Evolutionary conservation across 2,888 invertebrate species (phyloP).

Genomic region (Macaria notata): DNA sequence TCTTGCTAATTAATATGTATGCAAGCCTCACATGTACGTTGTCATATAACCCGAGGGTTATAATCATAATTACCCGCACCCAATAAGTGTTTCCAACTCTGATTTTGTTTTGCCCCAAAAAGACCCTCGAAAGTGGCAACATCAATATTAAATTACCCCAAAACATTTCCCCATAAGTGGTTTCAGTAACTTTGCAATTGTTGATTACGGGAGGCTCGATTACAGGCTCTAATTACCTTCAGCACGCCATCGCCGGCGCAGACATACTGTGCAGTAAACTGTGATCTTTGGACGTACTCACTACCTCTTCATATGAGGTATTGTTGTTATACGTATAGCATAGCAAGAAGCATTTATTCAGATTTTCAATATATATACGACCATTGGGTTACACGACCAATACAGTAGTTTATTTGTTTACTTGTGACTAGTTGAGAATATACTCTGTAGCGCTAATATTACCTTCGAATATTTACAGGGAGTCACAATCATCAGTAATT

Average conservation of each 20-base stretch:
- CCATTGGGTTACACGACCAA: too few species aligned
- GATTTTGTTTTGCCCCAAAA: slow-evolving; percentile 3
- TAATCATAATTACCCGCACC: too few species aligned
- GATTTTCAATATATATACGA: too few species aligned
- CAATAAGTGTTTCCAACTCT: neutral
- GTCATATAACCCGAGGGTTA: too few species aligned
- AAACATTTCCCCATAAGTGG: slow-evolving; percentile 53
- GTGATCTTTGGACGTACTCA: slow-evolving; percentile 1
- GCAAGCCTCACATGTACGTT: too few species aligned
- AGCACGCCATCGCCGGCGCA: slow-evolving; percentile 32
- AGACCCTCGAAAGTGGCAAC: slow-evolving; percentile 21
- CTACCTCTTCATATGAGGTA: slow-evolving; percentile 1
- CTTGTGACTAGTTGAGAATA: too few species aligned
- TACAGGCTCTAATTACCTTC: slow-evolving; percentile 37
- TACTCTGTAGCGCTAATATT: too few species aligned
- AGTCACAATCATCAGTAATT: too few species aligned
- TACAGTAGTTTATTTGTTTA: too few species aligned
- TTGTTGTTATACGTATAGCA: neutral
- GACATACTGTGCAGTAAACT: slow-evolving; percentile 13
- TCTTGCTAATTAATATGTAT: too few species aligned
- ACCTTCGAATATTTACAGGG: too few species aligned
- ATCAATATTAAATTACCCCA: slow-evolving; percentile 51
- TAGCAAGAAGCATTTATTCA: too few species aligned
- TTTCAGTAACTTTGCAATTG: slow-evolving; percentile 55
- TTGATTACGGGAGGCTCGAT: slow-evolving; percentile 48